Conservation (phyloP, 2,888 invertebrate species). For the Formica aserva region DNA sequence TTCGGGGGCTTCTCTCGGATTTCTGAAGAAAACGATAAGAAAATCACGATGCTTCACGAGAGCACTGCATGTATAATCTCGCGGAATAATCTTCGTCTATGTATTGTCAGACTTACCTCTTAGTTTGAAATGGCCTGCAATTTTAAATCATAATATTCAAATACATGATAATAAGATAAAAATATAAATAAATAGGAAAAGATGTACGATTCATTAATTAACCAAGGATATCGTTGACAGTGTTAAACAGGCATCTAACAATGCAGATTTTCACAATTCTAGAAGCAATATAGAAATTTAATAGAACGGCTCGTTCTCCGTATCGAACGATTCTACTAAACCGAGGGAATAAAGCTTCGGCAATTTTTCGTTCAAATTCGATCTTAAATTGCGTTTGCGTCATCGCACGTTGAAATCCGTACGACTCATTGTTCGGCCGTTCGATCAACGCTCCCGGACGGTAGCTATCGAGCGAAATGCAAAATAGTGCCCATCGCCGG, state of each 20-base stretch:
- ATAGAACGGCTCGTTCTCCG: not conserved
- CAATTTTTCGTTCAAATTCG: conserved; percentile 38
- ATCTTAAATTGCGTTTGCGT: conserved; percentile 45
- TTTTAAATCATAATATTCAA: not conserved
- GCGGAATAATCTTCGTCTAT: too few species aligned
- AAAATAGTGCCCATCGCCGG: conserved; percentile 55
- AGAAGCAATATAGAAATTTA: not conserved
- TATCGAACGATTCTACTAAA: not conserved
- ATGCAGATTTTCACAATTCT: not conserved
- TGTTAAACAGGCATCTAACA: too few species aligned
- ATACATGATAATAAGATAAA: not conserved
- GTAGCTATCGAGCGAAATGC: conserved; percentile 59
- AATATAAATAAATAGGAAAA: not conserved
- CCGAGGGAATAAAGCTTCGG: not conserved
- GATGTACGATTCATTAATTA: not conserved
- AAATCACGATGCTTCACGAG: not conserved
- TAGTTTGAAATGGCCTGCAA: not conserved
- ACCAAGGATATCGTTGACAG: not conserved
- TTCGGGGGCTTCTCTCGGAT: not conserved
- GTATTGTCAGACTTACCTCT: not conserved
- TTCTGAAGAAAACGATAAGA: conserved; percentile 14
- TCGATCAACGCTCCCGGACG: conserved; percentile 44
- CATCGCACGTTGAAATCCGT: conserved; percentile 44
- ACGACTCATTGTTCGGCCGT: conserved; percentile 44
- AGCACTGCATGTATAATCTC: not conserved